Base-by-base conservation (phyloP, 2,113 vertebrate genomes). In the Dryoscopus gambensis region DNA sequence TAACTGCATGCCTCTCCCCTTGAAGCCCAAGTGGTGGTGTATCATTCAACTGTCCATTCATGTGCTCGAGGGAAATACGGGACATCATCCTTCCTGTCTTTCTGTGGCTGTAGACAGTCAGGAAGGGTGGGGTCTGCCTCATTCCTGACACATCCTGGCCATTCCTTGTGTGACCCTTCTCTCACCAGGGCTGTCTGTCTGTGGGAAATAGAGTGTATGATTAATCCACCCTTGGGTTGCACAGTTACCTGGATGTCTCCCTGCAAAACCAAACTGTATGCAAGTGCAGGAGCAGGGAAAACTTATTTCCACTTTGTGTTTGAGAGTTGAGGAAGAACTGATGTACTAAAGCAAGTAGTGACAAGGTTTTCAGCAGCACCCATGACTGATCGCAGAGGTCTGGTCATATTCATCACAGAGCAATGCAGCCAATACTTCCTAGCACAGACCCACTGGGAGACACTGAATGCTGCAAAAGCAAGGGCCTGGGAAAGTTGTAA, bases 151-250 rank as follows among this genome's bases (percentile, higher is more conserved):
- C 52, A 30, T 49, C 13, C 21, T 74, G 42, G 10, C 44, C 17
- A 3, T 64, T 93, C 7, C 16, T 53, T 5, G 0, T 33, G 8
- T 20, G 33, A 59, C 14, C 6, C 21, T 94, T 49, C 27, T 27
- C 49, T 17, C 46, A 35, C 5, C 27, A 67, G 42, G 25, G 31
- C 50, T 39, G 6, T 2, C 15, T 65, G 11, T 7, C 28, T 62
- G 3, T 0, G 1, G 11, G 30, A 74, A 59, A 35, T 4, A 33
- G 4, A 4, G 3, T 13, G 1, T 21, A 8, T 13, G n/a, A 42
- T 15, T 56, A 12, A 4, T 55, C 10, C 8, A 3, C 6, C 22
- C 25, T 65, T 15, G 22, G 11, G 15, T 23, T 75, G 24, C 24
- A 47, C 23, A 13, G 9, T 10, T 79, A 50, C 15, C 9, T 42